Conservation (phyloP, 2,113 vertebrate genomes). For the Petromus typicus region DNA sequence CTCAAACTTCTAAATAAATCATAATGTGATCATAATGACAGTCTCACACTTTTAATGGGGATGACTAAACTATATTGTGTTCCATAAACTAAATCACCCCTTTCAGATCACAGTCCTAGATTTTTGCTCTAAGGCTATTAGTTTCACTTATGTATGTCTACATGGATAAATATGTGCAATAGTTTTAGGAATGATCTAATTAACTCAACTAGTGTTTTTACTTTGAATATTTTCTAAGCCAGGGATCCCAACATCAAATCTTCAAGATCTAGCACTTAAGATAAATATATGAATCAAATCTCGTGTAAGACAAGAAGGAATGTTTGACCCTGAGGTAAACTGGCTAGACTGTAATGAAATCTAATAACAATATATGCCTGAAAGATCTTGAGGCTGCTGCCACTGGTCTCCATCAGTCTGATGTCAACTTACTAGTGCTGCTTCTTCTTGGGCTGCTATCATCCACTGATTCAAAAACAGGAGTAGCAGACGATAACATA, state of each 20-base stretch:
- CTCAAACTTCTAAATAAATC: not conserved
- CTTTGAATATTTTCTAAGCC: conserved; percentile 10
- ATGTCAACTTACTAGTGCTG: not conserved
- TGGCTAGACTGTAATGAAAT: conserved; percentile 41
- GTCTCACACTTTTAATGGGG: conserved; percentile 1
- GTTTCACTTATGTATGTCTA: conserved; percentile 36
- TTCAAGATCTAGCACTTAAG: conserved; percentile 6
- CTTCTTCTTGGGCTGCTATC: not conserved
- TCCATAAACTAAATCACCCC: conserved; percentile 29
- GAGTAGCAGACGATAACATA: not conserved
- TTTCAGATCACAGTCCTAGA: conserved; percentile 40
- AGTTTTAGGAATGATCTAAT: conserved; percentile 33
- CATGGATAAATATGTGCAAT: conserved; percentile 6
- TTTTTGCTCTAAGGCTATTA: conserved; percentile 30
- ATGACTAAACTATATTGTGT: conserved; percentile 19
- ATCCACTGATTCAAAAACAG: not conserved
- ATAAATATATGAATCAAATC: conserved; percentile 17
- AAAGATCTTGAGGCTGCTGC: not conserved
- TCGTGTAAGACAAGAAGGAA: conserved; percentile 22
- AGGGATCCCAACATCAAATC: conserved; percentile 18
- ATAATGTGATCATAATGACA: conserved; percentile 20
- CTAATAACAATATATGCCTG: not conserved
- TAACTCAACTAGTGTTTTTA: conserved; percentile 27
- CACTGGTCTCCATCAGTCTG: not conserved
- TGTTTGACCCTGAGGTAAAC: not conserved